These are phyloP conservation scores for Gymnocheta viridis DNA, from an alignment of 2,888 invertebrate genomes.

Conservation along the genomic window DNA sequence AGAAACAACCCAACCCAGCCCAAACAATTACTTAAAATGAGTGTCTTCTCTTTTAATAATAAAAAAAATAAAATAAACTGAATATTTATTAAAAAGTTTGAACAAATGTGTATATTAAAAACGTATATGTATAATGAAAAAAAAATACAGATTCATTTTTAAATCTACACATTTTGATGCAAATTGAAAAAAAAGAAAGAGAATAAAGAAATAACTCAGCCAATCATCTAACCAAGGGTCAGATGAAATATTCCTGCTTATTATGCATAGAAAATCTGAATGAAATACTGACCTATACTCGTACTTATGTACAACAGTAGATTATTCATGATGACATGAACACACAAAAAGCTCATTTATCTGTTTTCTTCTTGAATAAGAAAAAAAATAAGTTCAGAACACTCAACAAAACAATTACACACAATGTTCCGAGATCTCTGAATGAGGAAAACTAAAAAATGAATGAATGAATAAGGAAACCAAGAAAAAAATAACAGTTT, in stretches of 20 bases:
- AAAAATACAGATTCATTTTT: constrained; percentile 20
- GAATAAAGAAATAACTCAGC: not conserved
- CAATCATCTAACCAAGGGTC: constrained; percentile 52
- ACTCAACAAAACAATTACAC: constrained; percentile 50
- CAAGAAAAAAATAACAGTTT: constrained; percentile 15
- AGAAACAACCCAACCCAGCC: not conserved
- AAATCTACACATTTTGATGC: constrained; percentile 47
- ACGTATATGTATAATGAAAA: not conserved
- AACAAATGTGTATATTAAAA: not conserved
- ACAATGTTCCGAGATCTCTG: constrained; percentile 41
- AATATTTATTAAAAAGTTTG: constrained; percentile 1
- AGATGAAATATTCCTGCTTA: constrained; percentile 53
- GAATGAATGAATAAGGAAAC: constrained; percentile 9
- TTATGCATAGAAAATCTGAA: constrained; percentile 41
- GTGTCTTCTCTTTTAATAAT: constrained; percentile 1
- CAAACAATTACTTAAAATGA: constrained; percentile 22
- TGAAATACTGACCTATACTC: constrained; percentile 65
- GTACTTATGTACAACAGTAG: constrained; percentile 48
- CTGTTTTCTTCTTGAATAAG: constrained; percentile 32
- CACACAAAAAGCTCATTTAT: constrained; percentile 17
- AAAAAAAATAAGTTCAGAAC: constrained; percentile 38
- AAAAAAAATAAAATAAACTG: constrained; percentile 3
- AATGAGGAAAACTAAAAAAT: constrained; percentile 19
- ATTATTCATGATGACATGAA: constrained; percentile 52
- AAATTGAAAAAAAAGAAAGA: constrained; percentile 40